Base-by-base conservation (phyloP, 1,140 invertebrate genomes). In the Globodera rostochiensis region DNA sequence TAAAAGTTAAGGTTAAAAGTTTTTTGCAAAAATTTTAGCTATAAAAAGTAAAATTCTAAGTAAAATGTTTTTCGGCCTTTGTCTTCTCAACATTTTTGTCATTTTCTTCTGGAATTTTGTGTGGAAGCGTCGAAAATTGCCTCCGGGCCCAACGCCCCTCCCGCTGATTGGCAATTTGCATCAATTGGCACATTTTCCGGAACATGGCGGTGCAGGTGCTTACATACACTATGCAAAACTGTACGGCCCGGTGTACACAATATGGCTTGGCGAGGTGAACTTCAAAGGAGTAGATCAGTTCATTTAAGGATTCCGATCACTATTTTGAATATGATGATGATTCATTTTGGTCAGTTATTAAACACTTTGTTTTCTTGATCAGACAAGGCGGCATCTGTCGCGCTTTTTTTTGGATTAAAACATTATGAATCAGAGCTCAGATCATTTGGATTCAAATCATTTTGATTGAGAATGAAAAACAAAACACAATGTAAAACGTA, bases 91-190 rank as follows among this genome's bases (percentile, higher is more conserved):
- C 47, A 0, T 77, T 15, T 77, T 77, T 47, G 47, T 60, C 21
- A 25, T 78, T 49, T 19, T 46, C 8, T 78, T 78, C 49, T 78
- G 77, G 77, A 78, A 78, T 69, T 78, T 66, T 69, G 77, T 78
- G 46, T 78, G 77, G 77, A 78, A 78, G 11, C 77, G 77, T 6
- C 66, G 49, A 78, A 70, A 47, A 49, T 66, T 73, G 45, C 66
- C 74, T 15, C 74, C 80, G 15, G 73, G 67, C 13, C 80, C 64
- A 47, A 47, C 64, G n/a, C 77, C 77, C 11, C 49, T 78, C 11
- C 77, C 77, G n/a, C 25, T 64, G n/a, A 21, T 83, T 21, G 50
- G 50, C n/a, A 73, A 82, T 82, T 67, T 77, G 69, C 64, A 6
- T 7, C 50, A 77, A 67, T 67, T 77, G 15, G 47, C 64, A 46